Percentiles rank a stretch among this genome's conserved stretches.
phyloP scores from a whole-genome alignment of 1,140 invertebrate species.

The Aphelenchoides avenae region DNA sequence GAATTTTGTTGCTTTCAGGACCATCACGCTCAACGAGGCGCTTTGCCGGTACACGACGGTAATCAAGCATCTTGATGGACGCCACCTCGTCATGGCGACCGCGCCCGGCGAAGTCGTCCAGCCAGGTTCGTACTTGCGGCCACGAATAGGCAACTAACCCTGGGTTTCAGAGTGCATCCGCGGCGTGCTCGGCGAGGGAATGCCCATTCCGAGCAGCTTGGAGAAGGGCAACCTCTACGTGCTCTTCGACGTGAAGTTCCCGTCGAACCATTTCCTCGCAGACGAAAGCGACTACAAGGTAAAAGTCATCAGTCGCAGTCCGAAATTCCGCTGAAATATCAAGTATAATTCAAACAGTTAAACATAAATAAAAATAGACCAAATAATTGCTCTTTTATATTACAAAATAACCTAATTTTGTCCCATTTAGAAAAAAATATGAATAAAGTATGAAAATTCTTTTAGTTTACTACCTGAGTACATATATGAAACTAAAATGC shows the following conservation, averaged over 20 bases:
- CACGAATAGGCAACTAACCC: no score
- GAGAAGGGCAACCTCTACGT: slow-evolving; percentile 82
- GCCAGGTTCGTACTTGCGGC: slow-evolving; percentile 63
- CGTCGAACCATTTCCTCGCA: slow-evolving; percentile 72
- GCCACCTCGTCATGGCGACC: slow-evolving; percentile 71
- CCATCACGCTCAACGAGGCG: slow-evolving; percentile 63
- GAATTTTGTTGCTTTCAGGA: no score
- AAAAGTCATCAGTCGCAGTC: slow-evolving; percentile 16
- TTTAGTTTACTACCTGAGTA: no score
- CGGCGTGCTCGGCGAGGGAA: slow-evolving; percentile 64
- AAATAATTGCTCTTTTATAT: no score
- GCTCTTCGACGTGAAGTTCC: slow-evolving; percentile 78
- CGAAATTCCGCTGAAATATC: no score
- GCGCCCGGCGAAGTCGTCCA: slow-evolving; percentile 72
- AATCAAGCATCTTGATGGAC: slow-evolving; percentile 76
- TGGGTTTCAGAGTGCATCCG: slow-evolving; percentile 60
- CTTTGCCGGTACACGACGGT: slow-evolving; percentile 65
- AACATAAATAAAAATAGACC: no score
- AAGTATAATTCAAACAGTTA: no score
- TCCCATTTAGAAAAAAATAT: no score
- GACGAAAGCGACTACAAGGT: slow-evolving; percentile 68
- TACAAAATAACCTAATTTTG: no score
- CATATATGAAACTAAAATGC: no score
- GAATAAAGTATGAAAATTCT: no score
- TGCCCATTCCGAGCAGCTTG: slow-evolving; percentile 70